Percentiles rank a stretch among this genome's conserved stretches.
Conservation (phyloP, 2,113 vertebrate species). For the Seriola dumerili region DNA sequence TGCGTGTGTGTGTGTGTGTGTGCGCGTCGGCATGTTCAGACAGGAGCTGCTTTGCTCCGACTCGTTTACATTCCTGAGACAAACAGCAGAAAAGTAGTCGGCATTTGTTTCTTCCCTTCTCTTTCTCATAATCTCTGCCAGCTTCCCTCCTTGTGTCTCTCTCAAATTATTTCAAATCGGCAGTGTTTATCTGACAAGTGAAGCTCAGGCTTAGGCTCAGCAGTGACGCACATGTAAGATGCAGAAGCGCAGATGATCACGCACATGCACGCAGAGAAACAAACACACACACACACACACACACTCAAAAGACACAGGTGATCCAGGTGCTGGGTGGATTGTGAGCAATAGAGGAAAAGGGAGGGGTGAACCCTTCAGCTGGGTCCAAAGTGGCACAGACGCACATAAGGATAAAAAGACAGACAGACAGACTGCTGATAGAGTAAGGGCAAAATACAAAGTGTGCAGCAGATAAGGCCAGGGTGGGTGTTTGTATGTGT, state of each 20-base stretch:
- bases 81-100: conserved; percentile 57
- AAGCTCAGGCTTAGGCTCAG: conserved; percentile 5
- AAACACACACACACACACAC: neutral
- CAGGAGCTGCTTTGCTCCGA: conserved; percentile 66
- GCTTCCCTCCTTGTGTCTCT: conserved; percentile 4
- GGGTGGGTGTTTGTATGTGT: conserved; percentile 7
- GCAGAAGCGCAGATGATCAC: neutral
- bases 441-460: conserved; percentile 68
- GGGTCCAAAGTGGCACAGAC: conserved; percentile 35
- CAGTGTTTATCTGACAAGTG: neutral
- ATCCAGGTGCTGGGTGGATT: conserved; percentile 27
- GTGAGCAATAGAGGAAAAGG: conserved; percentile 8
- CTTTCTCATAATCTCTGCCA: conserved; percentile 24
- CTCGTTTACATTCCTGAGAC: conserved; percentile 79
- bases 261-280: neutral
- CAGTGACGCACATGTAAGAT: conserved; percentile 4
- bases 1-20: conserved; percentile 11
- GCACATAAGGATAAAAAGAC: conserved; percentile 1
- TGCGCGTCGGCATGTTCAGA: conserved; percentile 70
- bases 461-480: conserved; percentile 51
- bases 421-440: conserved; percentile 41
- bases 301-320: conserved; percentile 15
- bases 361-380: conserved; percentile 17
- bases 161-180: conserved; percentile 13
- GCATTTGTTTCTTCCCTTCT: conserved; percentile 36